phyloP scores from a whole-genome alignment of 2,113 vertebrate genomes.

The Tenebrosternarchus preto region DNA sequence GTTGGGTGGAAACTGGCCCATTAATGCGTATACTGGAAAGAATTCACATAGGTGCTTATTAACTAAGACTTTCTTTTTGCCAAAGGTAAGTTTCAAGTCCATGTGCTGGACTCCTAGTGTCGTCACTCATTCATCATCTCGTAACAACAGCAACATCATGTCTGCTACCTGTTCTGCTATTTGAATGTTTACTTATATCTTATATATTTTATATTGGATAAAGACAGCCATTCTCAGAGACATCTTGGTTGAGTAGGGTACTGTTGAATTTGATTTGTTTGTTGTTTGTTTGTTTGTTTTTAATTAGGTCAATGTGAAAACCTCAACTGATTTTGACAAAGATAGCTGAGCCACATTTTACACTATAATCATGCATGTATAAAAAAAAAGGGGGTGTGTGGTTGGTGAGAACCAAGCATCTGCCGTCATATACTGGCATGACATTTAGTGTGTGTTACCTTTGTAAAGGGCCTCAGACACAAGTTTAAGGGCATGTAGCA shows the following conservation, averaged over 20 bases:
- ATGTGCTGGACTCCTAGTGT: constrained; percentile 23
- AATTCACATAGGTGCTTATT: constrained; percentile 30
- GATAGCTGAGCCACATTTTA: constrained; percentile 34
- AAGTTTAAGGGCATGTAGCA: neutral
- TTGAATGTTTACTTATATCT: constrained; percentile 38
- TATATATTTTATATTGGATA: constrained; percentile 52
- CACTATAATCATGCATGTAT: constrained; percentile 6
- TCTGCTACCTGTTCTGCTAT: constrained; percentile 20
- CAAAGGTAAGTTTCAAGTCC: constrained; percentile 66
- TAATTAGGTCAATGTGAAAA: constrained; percentile 42
- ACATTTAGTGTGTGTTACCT: no score
- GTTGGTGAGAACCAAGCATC: neutral
- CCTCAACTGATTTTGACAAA: neutral
- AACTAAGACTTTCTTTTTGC: constrained; percentile 50
- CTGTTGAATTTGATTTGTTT: no score
- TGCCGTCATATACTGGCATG: no score
- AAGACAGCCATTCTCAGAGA: constrained; percentile 75
- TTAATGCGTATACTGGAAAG: neutral
- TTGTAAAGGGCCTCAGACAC: neutral
- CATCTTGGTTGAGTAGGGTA: constrained; percentile 73
- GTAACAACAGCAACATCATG: constrained; percentile 26
- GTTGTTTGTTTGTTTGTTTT: constrained; percentile 51
- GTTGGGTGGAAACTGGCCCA: neutral
- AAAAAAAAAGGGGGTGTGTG: constrained; percentile 11
- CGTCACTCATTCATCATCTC: constrained; percentile 51